phyloP scores from a whole-genome alignment of 2,888 invertebrate species.

The Desoria tigrina region DNA sequence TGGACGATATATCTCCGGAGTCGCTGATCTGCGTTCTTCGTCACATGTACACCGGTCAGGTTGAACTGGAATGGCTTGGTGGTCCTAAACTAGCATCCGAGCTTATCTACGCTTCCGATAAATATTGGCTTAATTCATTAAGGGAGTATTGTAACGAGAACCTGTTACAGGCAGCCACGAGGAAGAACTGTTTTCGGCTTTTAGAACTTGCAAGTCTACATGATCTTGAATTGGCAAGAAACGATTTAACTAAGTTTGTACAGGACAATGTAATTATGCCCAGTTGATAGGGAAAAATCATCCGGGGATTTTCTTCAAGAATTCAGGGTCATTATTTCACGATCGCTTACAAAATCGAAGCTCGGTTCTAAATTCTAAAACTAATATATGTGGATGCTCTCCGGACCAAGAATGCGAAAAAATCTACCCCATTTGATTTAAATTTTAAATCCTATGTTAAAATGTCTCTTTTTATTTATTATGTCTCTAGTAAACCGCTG shows the following conservation, averaged over 20 bases:
- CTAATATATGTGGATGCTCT: too few species aligned
- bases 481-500: too few species aligned
- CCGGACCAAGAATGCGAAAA: too few species aligned
- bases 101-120: conserved; percentile 27
- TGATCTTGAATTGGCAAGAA: conserved; percentile 27
- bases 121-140: conserved; percentile 27
- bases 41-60: conserved; percentile 32
- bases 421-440: too few species aligned
- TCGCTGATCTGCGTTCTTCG: conserved; percentile 28
- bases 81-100: conserved; percentile 28
- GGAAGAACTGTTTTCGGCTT: conserved; percentile 30
- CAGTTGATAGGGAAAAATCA: too few species aligned
- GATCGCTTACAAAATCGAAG: too few species aligned
- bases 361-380: too few species aligned
- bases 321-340: too few species aligned
- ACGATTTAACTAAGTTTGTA: conserved; percentile 15
- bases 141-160: conserved; percentile 33
- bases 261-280: neutral
- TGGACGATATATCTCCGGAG: conserved; percentile 31
- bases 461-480: too few species aligned
- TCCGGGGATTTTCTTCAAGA: too few species aligned
- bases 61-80: conserved; percentile 29
- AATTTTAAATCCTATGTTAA: too few species aligned
- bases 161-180: conserved; percentile 25
- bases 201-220: conserved; percentile 33